These are phyloP conservation scores for Geopemphigus sp. DNA, from an alignment of 1,140 invertebrate genomes.

Conservation along the genomic window DNA sequence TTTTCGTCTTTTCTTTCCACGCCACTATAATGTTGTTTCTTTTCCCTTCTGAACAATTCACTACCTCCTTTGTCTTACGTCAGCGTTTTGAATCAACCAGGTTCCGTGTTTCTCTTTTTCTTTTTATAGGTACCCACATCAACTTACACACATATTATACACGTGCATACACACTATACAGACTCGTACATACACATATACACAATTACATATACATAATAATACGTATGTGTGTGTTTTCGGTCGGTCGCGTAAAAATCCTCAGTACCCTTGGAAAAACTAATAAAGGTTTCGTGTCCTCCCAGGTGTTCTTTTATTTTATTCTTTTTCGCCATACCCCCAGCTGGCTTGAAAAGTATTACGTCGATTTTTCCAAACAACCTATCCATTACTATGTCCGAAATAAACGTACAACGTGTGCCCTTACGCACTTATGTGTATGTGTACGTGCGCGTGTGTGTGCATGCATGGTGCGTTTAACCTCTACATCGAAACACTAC, in stretches of 20 bases:
- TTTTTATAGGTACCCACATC: neutral
- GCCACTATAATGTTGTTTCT: neutral
- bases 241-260: neutral
- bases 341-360: conserved; percentile 1
- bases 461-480: neutral
- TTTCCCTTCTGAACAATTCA: neutral
- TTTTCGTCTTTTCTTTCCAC: neutral
- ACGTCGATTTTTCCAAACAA: neutral
- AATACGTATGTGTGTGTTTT: no score
- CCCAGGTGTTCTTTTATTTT: conserved; percentile 17
- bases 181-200: neutral
- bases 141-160: neutral
- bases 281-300: conserved; percentile 14
- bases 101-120: neutral
- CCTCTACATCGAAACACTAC: neutral
- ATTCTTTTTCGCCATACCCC: neutral
- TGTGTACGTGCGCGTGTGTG: no score
- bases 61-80: neutral
- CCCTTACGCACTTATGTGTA: no score
- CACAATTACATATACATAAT: neutral
- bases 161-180: no score
- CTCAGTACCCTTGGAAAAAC: neutral
- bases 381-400: neutral
- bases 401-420: neutral
- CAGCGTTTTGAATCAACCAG: no score